Evolutionary conservation across 2,113 vertebrate genomes (phyloP), one percentile per base, ranked within the genome.

Genomic region (Elaphurus davidianus): DNA sequence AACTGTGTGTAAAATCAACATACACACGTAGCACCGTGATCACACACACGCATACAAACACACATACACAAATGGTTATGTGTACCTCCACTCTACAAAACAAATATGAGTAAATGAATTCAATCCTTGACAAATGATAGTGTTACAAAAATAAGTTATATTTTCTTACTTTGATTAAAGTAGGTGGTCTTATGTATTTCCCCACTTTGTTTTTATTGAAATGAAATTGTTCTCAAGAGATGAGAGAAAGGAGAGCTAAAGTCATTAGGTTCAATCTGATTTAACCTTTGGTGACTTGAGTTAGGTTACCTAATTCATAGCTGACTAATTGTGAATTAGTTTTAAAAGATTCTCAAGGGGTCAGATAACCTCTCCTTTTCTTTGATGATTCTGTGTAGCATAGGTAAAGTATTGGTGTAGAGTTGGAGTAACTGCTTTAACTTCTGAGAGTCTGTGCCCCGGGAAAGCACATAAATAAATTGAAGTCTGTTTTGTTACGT

Each of bases 311-410:
- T 87, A 81, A 76, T 78, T 40, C n/a, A 21, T 62, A 91, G 59
- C 47, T 95, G 43, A 82, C 50, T 62, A 83, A 21, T 57, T 86
- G 27, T 88, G 52, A 92, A 30, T 84, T 76, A n/a, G 30, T 90
- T 94, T 54, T 87, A 83, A 94, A 94, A 89, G 79, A 94, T 82
- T 93, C 64, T 76, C 47, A 33, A n/a, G 87, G 90, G 59, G 74
- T 85, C 40, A 85, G 25, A 19, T 91, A 28, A 54, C 57, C 87
- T 60, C 78, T 88, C 84, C 15, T 82, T 81, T 92, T 92, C 54
- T 57, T 79, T 64, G 40, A 60, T 94, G 67, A 57, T 90, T 74
- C 50, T 12, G 0, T 64, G 25, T 82, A 60, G 25, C 21, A 15
- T 40, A n/a, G 52, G n/a, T 82, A 83, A 82, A 82, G 43, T 57